Evolutionary conservation across 2,797 vertebrate genomes (phyloP).

Genomic region (Acipenser ruthenus): DNA sequence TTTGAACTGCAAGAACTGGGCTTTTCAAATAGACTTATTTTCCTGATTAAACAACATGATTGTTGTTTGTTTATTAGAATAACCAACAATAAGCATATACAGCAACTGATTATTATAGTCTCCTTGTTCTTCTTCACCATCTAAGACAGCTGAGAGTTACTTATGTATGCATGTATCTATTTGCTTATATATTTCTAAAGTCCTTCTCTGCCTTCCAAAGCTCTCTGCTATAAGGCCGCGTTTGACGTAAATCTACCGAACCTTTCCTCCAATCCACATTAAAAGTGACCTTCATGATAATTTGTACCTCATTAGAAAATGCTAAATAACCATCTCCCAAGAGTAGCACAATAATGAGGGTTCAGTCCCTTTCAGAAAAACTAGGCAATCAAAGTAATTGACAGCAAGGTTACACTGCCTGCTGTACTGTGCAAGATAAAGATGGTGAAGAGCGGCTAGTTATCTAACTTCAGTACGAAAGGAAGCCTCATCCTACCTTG

Average conservation of each 20-base stretch:
- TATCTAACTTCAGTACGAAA: conserved; percentile 87
- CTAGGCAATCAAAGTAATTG: conserved; percentile 20
- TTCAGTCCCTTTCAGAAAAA: conserved; percentile 4
- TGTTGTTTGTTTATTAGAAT: too few species aligned
- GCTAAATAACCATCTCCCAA: conserved; percentile 14
- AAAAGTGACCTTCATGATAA: conserved; percentile 17
- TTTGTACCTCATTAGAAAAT: conserved; percentile 23
- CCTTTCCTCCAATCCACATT: neutral
- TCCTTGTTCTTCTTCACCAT: too few species aligned
- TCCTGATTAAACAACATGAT: too few species aligned
- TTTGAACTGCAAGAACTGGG: too few species aligned
- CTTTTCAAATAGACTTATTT: too few species aligned
- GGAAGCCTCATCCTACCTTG: conserved; percentile 58
- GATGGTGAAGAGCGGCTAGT: conserved; percentile 14
- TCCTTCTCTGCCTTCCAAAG: neutral
- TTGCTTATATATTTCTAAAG: neutral
- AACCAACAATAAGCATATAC: too few species aligned
- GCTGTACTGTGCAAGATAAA: neutral
- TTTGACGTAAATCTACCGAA: too few species aligned
- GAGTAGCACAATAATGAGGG: conserved; percentile 5
- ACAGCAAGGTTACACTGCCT: conserved; percentile 7
- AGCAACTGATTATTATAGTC: too few species aligned
- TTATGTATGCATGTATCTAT: too few species aligned
- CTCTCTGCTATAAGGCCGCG: too few species aligned
- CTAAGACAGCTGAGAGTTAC: too few species aligned